A percentile compares a stretch with the other conserved stretches of the same genome.
Evolutionary conservation across 2,113 vertebrate genomes (phyloP).

Genomic region (Polypterus bichir): DNA sequence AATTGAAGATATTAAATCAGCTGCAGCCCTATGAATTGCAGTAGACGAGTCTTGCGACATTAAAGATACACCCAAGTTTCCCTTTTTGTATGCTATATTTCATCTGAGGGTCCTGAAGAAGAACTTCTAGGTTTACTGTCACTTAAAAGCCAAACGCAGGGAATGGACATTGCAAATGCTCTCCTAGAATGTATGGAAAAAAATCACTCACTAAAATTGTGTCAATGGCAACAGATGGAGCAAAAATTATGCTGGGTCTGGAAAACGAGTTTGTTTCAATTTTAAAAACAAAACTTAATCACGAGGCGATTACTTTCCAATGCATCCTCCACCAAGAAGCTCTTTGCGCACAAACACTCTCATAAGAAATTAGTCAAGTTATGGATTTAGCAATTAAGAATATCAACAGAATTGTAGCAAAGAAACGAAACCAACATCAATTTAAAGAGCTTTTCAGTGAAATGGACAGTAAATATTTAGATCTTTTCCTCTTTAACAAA

Average conservation of each 20-base stretch:
- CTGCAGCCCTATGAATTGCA: no score
- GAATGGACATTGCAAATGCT: slow-evolving; percentile 1
- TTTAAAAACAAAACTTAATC: neutral
- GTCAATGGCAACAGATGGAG: slow-evolving; percentile 4
- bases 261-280: neutral
- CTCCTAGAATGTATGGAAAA: neutral
- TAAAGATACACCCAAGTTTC: no score
- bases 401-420: no score
- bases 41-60: no score
- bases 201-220: slow-evolving; percentile 1
- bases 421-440: no score
- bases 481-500: neutral
- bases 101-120: no score
- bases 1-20: no score
- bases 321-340: slow-evolving; percentile 7
- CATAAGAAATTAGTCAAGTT: neutral
- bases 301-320: slow-evolving; percentile 2
- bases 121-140: no score
- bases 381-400: no score
- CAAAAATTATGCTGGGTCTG: slow-evolving; percentile 2
- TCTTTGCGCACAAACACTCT: slow-evolving; percentile 10
- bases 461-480: no score
- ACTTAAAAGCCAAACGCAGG: slow-evolving; percentile 3
- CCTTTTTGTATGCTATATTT: no score
- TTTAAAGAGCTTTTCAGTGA: no score